Percentiles rank a stretch among this genome's conserved stretches.
Conservation (phyloP, 2,797 vertebrate genomes). For the Tadarida brasiliensis region DNA sequence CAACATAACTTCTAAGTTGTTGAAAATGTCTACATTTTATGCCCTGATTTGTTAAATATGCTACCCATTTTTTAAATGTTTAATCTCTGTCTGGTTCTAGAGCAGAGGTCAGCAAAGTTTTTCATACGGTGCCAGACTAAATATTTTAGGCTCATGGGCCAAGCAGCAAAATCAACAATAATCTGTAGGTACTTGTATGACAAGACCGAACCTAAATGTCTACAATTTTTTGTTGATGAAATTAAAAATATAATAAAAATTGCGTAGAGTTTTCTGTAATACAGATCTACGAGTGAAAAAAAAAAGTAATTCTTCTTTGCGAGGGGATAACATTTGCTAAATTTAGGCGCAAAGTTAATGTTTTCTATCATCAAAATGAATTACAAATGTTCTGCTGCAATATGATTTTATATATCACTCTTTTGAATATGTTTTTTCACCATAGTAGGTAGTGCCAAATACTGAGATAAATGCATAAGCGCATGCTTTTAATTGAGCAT, state of each 20-base stretch:
- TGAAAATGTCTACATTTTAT: not conserved
- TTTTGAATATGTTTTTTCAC: constrained; percentile 32
- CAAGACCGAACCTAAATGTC: not conserved
- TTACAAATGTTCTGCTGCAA: not conserved
- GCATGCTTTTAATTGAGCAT: not conserved
- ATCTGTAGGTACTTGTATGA: not conserved
- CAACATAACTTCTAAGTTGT: not conserved
- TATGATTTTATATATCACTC: not conserved
- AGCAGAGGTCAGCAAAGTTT: not conserved
- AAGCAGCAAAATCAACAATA: not conserved
- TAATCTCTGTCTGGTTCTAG: not conserved
- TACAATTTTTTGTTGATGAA: not conserved
- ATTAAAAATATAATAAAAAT: constrained; percentile 24
- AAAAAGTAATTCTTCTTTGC: not conserved
- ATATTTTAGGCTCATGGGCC: not conserved
- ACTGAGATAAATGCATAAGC: not conserved
- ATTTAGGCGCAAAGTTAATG: not conserved
- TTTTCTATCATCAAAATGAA: not conserved
- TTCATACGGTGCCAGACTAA: not conserved
- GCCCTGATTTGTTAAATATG: not conserved
- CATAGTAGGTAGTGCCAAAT: not conserved
- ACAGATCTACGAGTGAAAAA: not conserved
- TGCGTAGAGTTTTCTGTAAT: not conserved
- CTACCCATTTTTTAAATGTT: not conserved
- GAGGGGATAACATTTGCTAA: not conserved